A percentile compares a stretch with the other conserved stretches of the same genome.
These are phyloP conservation scores for Xerus inauris DNA, from an alignment of 2,113 vertebrate genomes.

Conservation along the genomic window DNA sequence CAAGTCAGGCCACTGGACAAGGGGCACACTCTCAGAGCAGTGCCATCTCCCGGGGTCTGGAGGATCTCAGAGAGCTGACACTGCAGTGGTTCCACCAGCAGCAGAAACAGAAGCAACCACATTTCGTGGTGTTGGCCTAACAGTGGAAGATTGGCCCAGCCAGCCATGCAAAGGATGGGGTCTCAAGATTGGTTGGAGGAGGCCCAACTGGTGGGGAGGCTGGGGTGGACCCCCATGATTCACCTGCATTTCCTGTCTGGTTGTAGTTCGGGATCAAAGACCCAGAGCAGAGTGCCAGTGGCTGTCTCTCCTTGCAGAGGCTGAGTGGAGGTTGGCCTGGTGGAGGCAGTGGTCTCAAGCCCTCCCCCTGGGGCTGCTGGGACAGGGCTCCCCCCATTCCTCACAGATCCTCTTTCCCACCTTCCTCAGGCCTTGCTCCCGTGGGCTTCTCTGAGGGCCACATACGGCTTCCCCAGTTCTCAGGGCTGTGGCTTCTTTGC, in stretches of 20 bases:
- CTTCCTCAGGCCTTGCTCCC: not conserved
- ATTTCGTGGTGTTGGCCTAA: not conserved
- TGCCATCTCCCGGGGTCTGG: not conserved
- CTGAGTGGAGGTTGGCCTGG: accelerated
- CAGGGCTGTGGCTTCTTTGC: not conserved
- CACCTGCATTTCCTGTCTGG: not conserved
- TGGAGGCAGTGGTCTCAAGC: accelerated
- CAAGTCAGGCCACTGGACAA: too few relatives aligned
- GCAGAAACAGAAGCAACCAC: accelerated
- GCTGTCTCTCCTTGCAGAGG: accelerated
- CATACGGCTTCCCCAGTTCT: not conserved
- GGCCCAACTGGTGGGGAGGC: not conserved
- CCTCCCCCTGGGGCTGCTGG: not conserved
- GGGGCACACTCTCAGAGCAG: too few relatives aligned
- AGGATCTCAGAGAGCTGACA: accelerated
- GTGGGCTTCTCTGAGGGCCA: not conserved
- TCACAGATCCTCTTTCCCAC: not conserved
- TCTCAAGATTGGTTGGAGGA: not conserved
- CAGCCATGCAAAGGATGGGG: not conserved
- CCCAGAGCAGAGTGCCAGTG: accelerated
- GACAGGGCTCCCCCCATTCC: too few relatives aligned
- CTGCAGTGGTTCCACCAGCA: too few relatives aligned
- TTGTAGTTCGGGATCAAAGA: not conserved
- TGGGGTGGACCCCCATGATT: accelerated
- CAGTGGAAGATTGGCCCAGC: accelerated